Base-by-base conservation (phyloP, 2,113 vertebrate genomes). In the Dipodomys spectabilis region DNA sequence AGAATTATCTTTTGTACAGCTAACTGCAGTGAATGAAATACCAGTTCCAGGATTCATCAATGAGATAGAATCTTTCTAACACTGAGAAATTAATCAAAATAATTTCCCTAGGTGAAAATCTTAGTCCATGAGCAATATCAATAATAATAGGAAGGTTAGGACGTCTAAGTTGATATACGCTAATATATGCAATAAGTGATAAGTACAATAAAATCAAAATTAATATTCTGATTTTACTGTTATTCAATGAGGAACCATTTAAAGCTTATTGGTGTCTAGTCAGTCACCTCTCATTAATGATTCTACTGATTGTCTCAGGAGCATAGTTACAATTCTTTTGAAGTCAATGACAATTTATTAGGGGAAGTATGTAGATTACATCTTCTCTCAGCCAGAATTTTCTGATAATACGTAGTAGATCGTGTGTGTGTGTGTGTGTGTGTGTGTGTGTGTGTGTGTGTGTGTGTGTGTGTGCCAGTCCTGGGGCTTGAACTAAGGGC, bases 231-330 rank as follows among this genome's bases (percentile, higher is more conserved):
- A 27, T 60, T 78, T 60, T 30, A 80, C 8, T 91, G 49, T 80
- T 93, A 45, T 44, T 96, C 93, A 49, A 0, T 88, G 78, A 0
- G 28, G 74, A 80, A 82, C 30, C 73, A 94, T 79, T 79, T 28
- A 94, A 73, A 93, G 72, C 49, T 88, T 84, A 87, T 62, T 92
- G 73, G 25, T 13, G 45, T 86, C 49, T 68, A 96, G 86, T 82
- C 71, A 96, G 86, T 82, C 89, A 90, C 75, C 83, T 95, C 92
- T 95, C 94, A 77, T 96, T 95, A 95, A 74, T 92, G 69, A 87
- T 57, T 93, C 90, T 89, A 94, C 93, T 94, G 97, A 90, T 73
- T 96, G 80, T 86, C 74, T 93, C 62, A 90, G 69, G 74, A 89
- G 77, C 78, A 85, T 88, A 62, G 71, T 93, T 95, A 86, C 2